Evolutionary conservation across 2,888 invertebrate species (phyloP).

Genomic region (Thymelicus lineola): DNA sequence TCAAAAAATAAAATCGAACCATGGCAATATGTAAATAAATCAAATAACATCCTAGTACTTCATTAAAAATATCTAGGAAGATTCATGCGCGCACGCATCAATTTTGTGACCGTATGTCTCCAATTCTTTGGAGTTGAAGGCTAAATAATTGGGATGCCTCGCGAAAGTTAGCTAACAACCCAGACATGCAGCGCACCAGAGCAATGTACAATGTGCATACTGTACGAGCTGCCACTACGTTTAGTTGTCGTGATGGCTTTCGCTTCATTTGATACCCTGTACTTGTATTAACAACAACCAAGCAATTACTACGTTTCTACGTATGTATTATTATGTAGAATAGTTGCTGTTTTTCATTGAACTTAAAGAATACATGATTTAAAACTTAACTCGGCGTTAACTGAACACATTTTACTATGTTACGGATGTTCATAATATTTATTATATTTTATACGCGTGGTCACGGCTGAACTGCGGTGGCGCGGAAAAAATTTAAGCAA

Average conservation of each 20-base stretch:
- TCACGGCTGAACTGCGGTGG: too few relatives aligned
- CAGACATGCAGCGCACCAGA: constrained; percentile 52
- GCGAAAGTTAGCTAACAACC: constrained; percentile 63
- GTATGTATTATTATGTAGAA: too few relatives aligned
- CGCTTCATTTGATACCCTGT: constrained; percentile 38
- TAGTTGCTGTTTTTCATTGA: background rate
- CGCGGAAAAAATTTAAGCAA: too few relatives aligned
- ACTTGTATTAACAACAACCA: background rate
- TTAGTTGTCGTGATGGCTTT: constrained; percentile 54
- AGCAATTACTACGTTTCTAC: background rate
- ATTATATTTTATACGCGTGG: too few relatives aligned
- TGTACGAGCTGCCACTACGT: constrained; percentile 42
- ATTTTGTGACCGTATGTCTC: constrained; percentile 42
- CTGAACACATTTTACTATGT: too few relatives aligned
- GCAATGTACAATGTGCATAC: constrained; percentile 21
- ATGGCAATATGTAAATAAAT: too few relatives aligned
- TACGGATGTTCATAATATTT: too few relatives aligned
- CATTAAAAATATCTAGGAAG: background rate
- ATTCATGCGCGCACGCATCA: constrained; percentile 12
- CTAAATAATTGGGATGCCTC: constrained; percentile 68
- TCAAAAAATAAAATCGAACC: too few relatives aligned
- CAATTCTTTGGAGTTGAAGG: constrained; percentile 52
- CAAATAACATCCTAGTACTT: background rate
- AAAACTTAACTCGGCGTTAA: too few relatives aligned
- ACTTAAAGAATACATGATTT: too few relatives aligned